These are phyloP conservation scores for Aphelinus atriplicis DNA, from an alignment of 1,140 invertebrate species.

Conservation along the genomic window DNA sequence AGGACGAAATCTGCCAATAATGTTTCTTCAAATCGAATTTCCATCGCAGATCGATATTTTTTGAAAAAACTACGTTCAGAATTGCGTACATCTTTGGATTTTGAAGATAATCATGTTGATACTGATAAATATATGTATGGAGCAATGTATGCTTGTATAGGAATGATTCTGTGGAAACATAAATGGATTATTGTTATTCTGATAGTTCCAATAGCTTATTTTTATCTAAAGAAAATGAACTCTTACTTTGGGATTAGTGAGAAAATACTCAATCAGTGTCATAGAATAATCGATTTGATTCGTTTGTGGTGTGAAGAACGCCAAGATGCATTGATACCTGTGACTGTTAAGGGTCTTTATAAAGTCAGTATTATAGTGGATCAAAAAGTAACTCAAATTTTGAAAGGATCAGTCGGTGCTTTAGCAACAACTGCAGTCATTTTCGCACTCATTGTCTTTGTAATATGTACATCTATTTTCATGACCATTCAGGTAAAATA, in stretches of 20 bases:
- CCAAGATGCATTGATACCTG: conserved; percentile 68
- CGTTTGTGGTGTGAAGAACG: conserved; percentile 63
- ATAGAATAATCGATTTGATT: conserved; percentile 44
- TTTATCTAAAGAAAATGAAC: conserved; percentile 70
- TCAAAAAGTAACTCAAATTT: conserved; percentile 59
- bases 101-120: conserved; percentile 54
- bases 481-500: conserved; percentile 70
- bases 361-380: conserved; percentile 67
- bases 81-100: conserved; percentile 66
- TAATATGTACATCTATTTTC: conserved; percentile 67
- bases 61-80: conserved; percentile 60
- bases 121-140: conserved; percentile 75
- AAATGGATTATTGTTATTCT: conserved; percentile 76
- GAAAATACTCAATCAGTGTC: conserved; percentile 53
- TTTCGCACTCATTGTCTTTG: conserved; percentile 65
- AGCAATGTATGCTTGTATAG: conserved; percentile 74
- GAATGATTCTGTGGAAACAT: conserved; percentile 78
- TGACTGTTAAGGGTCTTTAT: conserved; percentile 71
- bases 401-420: conserved; percentile 70
- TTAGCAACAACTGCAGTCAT: conserved; percentile 72
- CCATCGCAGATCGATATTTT: conserved; percentile 53
- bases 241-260: conserved; percentile 65
- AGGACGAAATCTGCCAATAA: conserved; percentile 26
- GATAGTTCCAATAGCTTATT: conserved; percentile 73
- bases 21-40: conserved; percentile 34